A percentile compares a stretch with the other conserved stretches of the same genome.
phyloP scores from a whole-genome alignment of 2,113 vertebrate genomes.

The Vidua macroura region DNA sequence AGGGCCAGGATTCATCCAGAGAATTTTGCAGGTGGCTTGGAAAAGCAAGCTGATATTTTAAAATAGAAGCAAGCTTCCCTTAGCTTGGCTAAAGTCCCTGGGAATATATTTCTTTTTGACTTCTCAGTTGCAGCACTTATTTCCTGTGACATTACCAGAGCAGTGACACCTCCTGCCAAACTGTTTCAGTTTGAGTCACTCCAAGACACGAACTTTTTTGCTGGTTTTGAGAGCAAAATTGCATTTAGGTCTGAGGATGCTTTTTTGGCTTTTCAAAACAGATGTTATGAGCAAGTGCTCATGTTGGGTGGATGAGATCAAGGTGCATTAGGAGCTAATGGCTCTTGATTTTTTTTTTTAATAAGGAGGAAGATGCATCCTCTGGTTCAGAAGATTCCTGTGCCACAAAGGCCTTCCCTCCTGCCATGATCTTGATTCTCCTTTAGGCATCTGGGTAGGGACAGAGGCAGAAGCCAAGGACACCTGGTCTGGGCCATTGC shows the following conservation, averaged over 20 bases:
- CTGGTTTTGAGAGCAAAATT: not conserved
- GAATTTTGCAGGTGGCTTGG: not conserved
- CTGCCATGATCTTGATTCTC: not conserved
- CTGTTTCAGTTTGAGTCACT: not conserved
- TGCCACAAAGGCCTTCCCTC: not conserved
- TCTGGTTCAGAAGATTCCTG: not conserved
- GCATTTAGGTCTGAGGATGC: not conserved
- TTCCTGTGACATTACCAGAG: not conserved
- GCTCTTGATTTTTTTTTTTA: not conserved
- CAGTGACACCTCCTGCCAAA: not conserved
- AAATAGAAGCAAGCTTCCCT: constrained; percentile 6
- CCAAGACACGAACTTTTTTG: not conserved
- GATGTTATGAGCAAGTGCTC: not conserved
- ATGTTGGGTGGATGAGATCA: not conserved
- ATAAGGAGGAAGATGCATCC: not conserved
- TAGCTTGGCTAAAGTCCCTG: constrained; percentile 24
- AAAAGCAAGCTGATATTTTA: not conserved
- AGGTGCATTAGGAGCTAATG: not conserved
- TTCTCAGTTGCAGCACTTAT: not conserved
- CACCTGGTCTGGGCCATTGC: not conserved
- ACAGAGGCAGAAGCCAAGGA: not conserved
- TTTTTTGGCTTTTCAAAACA: not conserved
- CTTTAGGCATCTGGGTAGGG: not conserved
- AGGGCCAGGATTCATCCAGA: not conserved
- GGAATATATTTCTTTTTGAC: not conserved